Percentiles rank a stretch among this genome's conserved stretches.
phyloP scores from a whole-genome alignment of 2,888 invertebrate species.

The Clusia tigrina region DNA sequence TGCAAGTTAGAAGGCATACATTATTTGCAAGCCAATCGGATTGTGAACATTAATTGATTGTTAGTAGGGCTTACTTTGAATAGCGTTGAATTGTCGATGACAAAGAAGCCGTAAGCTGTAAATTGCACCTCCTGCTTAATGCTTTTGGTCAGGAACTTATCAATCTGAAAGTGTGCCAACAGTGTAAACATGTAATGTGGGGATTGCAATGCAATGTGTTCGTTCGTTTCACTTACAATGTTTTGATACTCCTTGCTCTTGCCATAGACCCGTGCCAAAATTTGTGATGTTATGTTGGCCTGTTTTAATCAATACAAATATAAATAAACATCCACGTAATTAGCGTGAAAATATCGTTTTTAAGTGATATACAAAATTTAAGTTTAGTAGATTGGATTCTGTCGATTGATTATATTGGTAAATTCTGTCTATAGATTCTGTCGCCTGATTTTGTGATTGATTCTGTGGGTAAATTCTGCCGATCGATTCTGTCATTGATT shows the following conservation, averaged over 20 bases:
- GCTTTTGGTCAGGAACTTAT: conserved; percentile 62
- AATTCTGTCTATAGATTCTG: too few relatives aligned
- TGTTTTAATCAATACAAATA: conserved; percentile 40
- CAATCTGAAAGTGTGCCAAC: conserved; percentile 45
- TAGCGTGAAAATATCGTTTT: too few relatives aligned
- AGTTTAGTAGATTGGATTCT: too few relatives aligned
- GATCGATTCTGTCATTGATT: too few relatives aligned
- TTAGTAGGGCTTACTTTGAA: conserved; percentile 53
- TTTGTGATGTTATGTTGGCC: conserved; percentile 60
- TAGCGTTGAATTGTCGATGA: conserved; percentile 61
- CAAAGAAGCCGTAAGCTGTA: conserved; percentile 63
- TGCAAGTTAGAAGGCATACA: conserved; percentile 29
- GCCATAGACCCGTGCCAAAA: conserved; percentile 58
- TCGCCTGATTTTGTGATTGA: too few relatives aligned
- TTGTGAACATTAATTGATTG: too few relatives aligned
- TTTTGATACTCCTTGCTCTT: conserved; percentile 58
- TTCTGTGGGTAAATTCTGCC: too few relatives aligned
- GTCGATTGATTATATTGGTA: too few relatives aligned
- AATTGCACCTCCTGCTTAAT: conserved; percentile 61
- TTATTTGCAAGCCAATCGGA: neutral
- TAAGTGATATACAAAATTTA: too few relatives aligned
- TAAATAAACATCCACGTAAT: too few relatives aligned
- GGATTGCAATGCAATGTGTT: neutral
- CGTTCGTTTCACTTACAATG: conserved; percentile 47
- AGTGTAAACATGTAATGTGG: neutral